A percentile compares a stretch with the other conserved stretches of the same genome.
Evolutionary conservation across 2,888 invertebrate species (phyloP).

Genomic region (Ommatoiulus sabulosus): DNA sequence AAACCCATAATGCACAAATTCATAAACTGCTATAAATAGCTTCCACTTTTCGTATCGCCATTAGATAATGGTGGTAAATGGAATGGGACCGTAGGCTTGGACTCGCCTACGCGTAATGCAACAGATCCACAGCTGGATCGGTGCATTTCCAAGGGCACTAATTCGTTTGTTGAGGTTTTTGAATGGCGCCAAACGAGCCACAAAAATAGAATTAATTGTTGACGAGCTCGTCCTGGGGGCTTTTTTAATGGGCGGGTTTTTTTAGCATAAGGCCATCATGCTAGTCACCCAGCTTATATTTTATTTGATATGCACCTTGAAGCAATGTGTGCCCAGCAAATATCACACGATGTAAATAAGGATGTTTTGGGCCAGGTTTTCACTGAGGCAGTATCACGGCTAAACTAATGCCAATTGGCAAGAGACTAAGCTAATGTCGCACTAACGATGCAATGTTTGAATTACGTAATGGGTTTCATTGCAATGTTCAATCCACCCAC

Average conservation of each 20-base stretch:
- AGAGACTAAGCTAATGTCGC: no score
- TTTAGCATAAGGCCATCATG: background rate
- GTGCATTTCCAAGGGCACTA: background rate
- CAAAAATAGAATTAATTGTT: conserved; percentile 2
- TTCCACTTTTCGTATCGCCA: background rate
- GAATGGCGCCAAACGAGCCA: conserved; percentile 1
- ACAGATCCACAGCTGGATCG: conserved; percentile 2
- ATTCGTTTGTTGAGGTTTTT: conserved; percentile 9
- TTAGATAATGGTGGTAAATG: background rate
- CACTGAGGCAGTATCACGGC: background rate
- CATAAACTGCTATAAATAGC: conserved; percentile 14
- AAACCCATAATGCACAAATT: no score
- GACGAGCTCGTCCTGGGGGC: background rate
- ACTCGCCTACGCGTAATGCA: background rate
- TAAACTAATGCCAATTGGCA: background rate
- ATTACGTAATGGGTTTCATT: no score
- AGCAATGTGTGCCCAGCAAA: background rate
- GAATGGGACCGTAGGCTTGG: background rate
- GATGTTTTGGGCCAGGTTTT: background rate
- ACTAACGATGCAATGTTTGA: no score
- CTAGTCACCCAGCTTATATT: background rate
- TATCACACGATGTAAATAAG: background rate
- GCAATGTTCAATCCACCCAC: no score
- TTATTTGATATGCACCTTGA: background rate
- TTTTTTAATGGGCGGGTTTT: background rate